Percentiles rank a stretch among this genome's conserved stretches.
Conservation (phyloP, 2,797 vertebrate genomes). For the Channa striata region DNA sequence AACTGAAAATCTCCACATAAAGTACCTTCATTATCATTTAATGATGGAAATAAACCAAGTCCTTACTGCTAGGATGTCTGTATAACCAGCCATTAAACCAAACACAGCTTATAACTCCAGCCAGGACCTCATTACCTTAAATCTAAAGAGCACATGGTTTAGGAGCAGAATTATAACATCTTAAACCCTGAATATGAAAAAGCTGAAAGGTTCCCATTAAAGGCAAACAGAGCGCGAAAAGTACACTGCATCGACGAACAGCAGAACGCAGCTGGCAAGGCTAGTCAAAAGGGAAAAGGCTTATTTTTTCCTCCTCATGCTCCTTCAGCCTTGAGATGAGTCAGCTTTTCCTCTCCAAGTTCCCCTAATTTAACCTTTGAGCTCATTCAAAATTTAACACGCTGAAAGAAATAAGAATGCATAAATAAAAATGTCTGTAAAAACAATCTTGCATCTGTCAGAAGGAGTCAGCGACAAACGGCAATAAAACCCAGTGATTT, state of each 20-base stretch:
- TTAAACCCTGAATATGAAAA: slow-evolving; percentile 17
- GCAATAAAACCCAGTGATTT: slow-evolving; percentile 31
- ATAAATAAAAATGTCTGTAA: slow-evolving; percentile 64
- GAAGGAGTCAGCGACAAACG: slow-evolving; percentile 39
- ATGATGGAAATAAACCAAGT: slow-evolving; percentile 18
- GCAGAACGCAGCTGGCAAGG: slow-evolving; percentile 26
- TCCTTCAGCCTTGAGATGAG: slow-evolving; percentile 31
- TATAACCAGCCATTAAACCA: slow-evolving; percentile 41
- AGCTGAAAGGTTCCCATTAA: slow-evolving; percentile 27
- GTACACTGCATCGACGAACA: slow-evolving; percentile 34
- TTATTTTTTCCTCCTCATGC: slow-evolving; percentile 5
- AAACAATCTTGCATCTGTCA: slow-evolving; percentile 68
- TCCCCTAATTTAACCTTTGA: slow-evolving; percentile 21
- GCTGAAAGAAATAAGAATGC: slow-evolving; percentile 39
- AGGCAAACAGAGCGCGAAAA: slow-evolving; percentile 22
- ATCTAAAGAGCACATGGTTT: slow-evolving; percentile 20
- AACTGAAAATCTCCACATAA: neutral
- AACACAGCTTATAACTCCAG: slow-evolving; percentile 47
- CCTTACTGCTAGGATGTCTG: slow-evolving; percentile 33
- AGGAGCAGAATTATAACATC: slow-evolving; percentile 25
- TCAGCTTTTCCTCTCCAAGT: slow-evolving; percentile 28
- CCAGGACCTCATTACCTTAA: slow-evolving; percentile 23
- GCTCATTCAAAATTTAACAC: slow-evolving; percentile 40
- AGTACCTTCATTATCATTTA: slow-evolving; percentile 2
- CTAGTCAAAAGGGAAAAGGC: neutral